These are phyloP conservation scores for Myrmecophaga tridactyla DNA, from an alignment of 2,113 vertebrate genomes.

Conservation along the genomic window DNA sequence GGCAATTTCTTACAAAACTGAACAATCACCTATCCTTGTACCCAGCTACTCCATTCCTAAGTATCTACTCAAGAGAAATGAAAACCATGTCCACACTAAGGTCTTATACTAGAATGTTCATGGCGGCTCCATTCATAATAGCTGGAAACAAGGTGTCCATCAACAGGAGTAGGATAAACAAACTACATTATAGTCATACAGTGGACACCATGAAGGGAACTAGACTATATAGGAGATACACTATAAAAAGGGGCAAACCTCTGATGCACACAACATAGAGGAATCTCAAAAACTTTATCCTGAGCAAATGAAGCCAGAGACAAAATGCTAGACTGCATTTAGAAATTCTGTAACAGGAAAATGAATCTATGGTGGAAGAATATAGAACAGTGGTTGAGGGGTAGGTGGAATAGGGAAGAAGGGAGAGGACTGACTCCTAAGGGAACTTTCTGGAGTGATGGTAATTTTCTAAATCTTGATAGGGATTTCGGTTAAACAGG, in stretches of 20 bases:
- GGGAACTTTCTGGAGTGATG: neutral
- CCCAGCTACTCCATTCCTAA: neutral
- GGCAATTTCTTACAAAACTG: constrained; percentile 11
- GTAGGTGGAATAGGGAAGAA: neutral
- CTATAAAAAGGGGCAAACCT: neutral
- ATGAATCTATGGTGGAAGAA: neutral
- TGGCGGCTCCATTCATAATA: neutral
- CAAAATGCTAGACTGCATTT: neutral
- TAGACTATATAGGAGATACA: too few relatives aligned
- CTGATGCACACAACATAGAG: neutral
- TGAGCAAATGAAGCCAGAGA: neutral
- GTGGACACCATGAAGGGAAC: neutral
- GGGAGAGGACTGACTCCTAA: neutral
- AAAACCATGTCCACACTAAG: constrained; percentile 46
- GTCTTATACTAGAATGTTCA: neutral
- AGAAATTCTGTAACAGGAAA: neutral
- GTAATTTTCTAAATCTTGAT: neutral
- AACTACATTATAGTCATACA: neutral
- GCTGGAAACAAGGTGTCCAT: neutral
- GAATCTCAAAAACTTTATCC: neutral
- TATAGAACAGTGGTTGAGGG: neutral
- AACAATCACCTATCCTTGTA: neutral
- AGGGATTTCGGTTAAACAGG: neutral
- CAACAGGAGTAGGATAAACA: neutral
- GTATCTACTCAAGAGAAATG: constrained; percentile 47